Percentiles rank a stretch among this genome's conserved stretches.
Evolutionary conservation across 2,113 vertebrate species (phyloP).

Genomic region (Atherinomorus stipes): DNA sequence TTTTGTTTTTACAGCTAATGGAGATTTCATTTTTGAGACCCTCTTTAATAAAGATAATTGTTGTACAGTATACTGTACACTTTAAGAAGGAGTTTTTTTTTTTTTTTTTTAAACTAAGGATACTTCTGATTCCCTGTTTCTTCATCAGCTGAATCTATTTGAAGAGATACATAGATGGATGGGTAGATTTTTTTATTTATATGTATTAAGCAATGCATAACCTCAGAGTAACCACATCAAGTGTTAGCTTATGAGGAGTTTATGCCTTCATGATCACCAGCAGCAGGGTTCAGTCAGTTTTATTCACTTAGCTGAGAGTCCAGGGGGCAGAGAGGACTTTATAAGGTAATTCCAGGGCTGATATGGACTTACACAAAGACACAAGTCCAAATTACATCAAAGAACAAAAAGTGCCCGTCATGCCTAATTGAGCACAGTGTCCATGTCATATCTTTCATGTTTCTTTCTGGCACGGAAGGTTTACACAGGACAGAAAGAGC

Average conservation of each 20-base stretch:
- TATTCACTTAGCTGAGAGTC: constrained; percentile 54
- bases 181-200: too few species aligned
- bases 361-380: constrained; percentile 24
- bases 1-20: background rate
- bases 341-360: background rate
- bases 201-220: too few species aligned
- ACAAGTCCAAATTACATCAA: background rate
- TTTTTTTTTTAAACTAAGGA: too few species aligned
- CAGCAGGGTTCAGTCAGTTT: constrained; percentile 67
- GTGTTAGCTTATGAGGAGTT: constrained; percentile 67
- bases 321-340: constrained; percentile 16
- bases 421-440: constrained; percentile 46
- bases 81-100: too few species aligned
- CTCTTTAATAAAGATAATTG: too few species aligned
- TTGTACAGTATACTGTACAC: too few species aligned
- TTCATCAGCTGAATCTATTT: too few species aligned
- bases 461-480: constrained; percentile 10
- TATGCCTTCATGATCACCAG: constrained; percentile 55
- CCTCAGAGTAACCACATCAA: constrained; percentile 41
- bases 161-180: too few species aligned
- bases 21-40: background rate
- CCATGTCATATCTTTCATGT: constrained; percentile 23
- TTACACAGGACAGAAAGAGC: constrained; percentile 2
- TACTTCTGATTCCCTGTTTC: too few species aligned
- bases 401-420: background rate